Conservation (phyloP, 1,140 invertebrate species). For the Drosophila takahashii region DNA sequence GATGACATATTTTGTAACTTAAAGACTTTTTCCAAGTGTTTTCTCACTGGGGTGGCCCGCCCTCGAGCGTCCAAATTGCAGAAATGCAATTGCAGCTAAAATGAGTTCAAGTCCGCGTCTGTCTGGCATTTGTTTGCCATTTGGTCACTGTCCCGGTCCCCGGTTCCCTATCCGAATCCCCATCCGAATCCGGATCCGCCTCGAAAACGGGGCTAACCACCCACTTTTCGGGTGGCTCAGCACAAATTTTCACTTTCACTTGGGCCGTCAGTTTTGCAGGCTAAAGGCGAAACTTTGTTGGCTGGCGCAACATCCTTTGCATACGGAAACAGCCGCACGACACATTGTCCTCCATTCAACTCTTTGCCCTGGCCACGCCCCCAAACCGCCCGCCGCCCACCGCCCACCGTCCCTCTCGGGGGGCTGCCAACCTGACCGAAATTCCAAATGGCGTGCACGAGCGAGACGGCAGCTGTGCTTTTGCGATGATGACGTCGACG, state of each 20-base stretch:
- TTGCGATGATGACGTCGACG: constrained; percentile 60
- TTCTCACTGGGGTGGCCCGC: constrained; percentile 19
- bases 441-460: constrained; percentile 63
- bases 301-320: constrained; percentile 80
- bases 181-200: neutral
- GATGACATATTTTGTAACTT: neutral
- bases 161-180: neutral
- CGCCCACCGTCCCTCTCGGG: neutral
- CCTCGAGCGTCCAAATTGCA: constrained; percentile 10
- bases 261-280: constrained; percentile 74
- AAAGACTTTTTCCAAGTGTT: constrained; percentile 6
- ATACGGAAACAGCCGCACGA: constrained; percentile 80
- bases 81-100: constrained; percentile 52
- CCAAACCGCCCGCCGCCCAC: neutral
- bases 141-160: constrained; percentile 47
- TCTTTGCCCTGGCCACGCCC: constrained; percentile 52
- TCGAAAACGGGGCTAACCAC: constrained; percentile 5
- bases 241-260: constrained; percentile 79
- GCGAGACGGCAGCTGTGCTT: constrained; percentile 56
- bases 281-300: constrained; percentile 77
- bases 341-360: constrained; percentile 82
- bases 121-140: constrained; percentile 68
- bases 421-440: constrained; percentile 76
- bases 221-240: constrained; percentile 42
- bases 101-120: constrained; percentile 72